Evolutionary conservation across 2,113 vertebrate species (phyloP).

Genomic region (Cynocephalus volans): DNA sequence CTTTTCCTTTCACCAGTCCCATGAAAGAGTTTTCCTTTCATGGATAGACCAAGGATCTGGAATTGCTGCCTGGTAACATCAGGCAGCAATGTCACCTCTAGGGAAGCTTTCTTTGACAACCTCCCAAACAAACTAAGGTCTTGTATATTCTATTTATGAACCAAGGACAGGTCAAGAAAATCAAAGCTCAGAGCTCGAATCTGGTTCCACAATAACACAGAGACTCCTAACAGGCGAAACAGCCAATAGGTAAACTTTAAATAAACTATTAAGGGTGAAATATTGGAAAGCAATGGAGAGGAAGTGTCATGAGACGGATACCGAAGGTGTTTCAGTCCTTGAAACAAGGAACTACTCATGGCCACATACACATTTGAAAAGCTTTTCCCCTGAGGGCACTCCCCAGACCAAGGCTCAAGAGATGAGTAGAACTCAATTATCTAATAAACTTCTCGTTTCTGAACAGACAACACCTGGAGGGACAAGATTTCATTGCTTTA

Average conservation of each 20-base stretch:
- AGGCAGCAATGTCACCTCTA: no score
- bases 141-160: background rate
- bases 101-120: background rate
- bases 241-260: no score
- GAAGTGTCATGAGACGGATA: background rate
- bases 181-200: background rate
- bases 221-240: background rate
- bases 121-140: background rate
- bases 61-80: no score
- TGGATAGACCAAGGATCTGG: no score
- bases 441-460: background rate
- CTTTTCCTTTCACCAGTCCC: no score
- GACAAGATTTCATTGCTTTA: background rate
- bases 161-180: background rate
- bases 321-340: background rate
- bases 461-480: background rate
- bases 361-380: background rate
- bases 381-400: background rate
- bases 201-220: background rate
- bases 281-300: background rate
- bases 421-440: background rate
- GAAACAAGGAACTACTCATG: background rate
- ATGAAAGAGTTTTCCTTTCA: no score
- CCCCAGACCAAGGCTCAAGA: background rate
- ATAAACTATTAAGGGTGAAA: no score